Conservation (phyloP, 2,113 vertebrate genomes). For the Equus przewalskii region DNA sequence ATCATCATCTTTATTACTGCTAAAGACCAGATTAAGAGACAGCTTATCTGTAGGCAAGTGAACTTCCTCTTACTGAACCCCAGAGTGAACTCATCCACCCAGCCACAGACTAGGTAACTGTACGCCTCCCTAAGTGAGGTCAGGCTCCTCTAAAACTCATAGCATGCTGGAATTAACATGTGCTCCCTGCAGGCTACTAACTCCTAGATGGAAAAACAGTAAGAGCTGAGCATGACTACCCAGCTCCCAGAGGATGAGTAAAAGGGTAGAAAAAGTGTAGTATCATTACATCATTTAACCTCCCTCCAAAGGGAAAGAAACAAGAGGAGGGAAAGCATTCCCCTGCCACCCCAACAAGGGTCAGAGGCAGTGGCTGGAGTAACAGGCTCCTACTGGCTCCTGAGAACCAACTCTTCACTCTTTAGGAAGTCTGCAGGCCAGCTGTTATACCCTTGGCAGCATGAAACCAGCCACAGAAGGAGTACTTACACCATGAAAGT, state of each 20-base stretch:
- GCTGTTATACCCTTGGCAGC: neutral
- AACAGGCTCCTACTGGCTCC: neutral
- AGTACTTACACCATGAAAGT: neutral
- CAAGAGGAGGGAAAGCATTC: neutral
- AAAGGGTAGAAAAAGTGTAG: neutral
- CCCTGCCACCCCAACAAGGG: neutral
- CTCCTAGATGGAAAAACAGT: neutral
- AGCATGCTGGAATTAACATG: neutral
- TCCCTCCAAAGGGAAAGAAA: neutral
- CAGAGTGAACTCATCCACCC: neutral
- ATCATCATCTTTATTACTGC: neutral
- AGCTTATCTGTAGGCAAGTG: neutral
- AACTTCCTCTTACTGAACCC: neutral
- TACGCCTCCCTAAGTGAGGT: neutral
- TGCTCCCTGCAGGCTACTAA: neutral
- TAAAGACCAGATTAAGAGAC: conserved; percentile 13
- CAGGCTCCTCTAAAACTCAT: neutral
- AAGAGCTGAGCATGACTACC: neutral
- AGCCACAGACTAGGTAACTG: neutral
- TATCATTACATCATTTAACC: neutral
- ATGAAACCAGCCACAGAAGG: neutral
- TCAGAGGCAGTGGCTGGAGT: neutral
- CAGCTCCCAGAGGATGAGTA: neutral
- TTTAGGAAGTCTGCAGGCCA: neutral
- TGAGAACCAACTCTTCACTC: neutral